Base-by-base conservation (phyloP, 2,888 invertebrate genomes). In the Margaritifera margaritifera region DNA sequence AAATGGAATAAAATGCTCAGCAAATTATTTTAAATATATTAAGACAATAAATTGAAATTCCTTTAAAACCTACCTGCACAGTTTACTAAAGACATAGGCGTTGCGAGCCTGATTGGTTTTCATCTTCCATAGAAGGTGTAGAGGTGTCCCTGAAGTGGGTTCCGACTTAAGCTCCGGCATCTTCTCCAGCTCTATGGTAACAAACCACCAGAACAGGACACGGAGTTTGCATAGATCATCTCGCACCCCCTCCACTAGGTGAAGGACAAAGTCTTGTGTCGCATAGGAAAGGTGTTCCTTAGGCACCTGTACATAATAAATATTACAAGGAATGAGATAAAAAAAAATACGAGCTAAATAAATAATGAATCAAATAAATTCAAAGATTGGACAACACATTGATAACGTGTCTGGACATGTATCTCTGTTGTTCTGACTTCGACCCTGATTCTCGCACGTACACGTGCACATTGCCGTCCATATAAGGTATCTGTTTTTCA, bases 131-230 rank as follows among this genome's bases (percentile, higher is more conserved):
- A 87, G 72, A 67, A 84, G 82, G 57, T 83, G 79, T 25, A 84
- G 69, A 0, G 84, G 84, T 18, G 81, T 82, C 31, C 78, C 78
- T 4, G 77, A 74, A 52, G 72, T 79, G 27, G 83, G 77, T 53
- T 79, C 73, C 19, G 80, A 72, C 1, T 78, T 72, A n/a, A 85
- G 71, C 22, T 82, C 69, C 65, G 79, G 75, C 69, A 85, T 80
- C 62, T 75, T 69, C 64, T 76, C 71, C n/a, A 83, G 68, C 8
- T 81, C 79, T 56, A 80, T 78, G 42, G 84, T 81, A n/a, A 85
- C 84, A 57, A 85, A 72, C 85, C 85, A 87, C 20, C 80, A 74
- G 78, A 83, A 87, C 27, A 87, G 68, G 1, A 81, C 80, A 20
- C 86, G 75, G 25, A 84, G 79, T 71, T 77, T 82, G 5, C 77